Evolutionary conservation across 2,113 vertebrate genomes (phyloP).

Genomic region (Phaethornis superciliosus): DNA sequence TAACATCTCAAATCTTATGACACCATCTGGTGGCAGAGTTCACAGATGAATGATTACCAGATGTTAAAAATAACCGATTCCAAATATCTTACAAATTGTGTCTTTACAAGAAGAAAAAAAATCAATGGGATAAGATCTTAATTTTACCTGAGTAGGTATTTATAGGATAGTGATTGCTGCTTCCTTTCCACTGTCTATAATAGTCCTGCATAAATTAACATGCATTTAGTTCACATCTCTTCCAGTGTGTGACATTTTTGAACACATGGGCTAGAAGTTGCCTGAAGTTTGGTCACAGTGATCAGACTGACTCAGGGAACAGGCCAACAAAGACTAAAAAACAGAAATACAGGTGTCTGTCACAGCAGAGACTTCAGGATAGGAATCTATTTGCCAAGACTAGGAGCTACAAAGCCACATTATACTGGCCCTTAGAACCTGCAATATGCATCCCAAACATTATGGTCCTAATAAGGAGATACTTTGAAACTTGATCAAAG

Average conservation of each 20-base stretch:
- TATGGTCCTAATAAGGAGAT: not conserved
- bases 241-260: not conserved
- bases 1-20: not conserved
- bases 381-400: not conserved
- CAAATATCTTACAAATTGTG: not conserved
- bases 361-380: not conserved
- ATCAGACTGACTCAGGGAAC: not conserved
- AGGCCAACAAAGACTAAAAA: not conserved
- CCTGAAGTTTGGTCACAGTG: not conserved
- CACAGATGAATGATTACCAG: not conserved
- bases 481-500: not conserved
- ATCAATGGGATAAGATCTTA: not conserved
- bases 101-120: not conserved
- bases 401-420: not conserved
- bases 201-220: not conserved
- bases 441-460: not conserved
- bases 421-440: not conserved
- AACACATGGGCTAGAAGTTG: not conserved
- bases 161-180: not conserved
- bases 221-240: not conserved
- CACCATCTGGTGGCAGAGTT: slow-evolving; percentile 57
- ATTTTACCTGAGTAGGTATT: not conserved
- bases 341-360: not conserved
- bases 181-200: not conserved
- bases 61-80: not conserved